phyloP scores from a whole-genome alignment of 2,113 vertebrate genomes.

The Notarius quadriscutis region DNA sequence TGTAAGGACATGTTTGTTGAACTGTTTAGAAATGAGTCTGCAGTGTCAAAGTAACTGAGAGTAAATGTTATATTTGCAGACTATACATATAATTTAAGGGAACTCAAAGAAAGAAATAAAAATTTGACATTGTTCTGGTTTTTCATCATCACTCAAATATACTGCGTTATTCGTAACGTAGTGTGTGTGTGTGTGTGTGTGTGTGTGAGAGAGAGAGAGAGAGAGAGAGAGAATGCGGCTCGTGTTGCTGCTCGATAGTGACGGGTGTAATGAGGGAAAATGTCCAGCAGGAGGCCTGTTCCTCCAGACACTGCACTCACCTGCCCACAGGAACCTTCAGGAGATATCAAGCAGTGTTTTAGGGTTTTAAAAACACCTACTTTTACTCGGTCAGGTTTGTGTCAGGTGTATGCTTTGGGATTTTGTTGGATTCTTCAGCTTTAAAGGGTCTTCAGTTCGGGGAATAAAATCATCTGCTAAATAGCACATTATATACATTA shows the following conservation, averaged over 20 bases:
- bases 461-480: too few relatives aligned
- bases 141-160: not conserved
- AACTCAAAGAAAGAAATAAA: not conserved
- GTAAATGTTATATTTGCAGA: not conserved
- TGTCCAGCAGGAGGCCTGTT: constrained; percentile 15
- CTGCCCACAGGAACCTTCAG: not conserved
- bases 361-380: not conserved
- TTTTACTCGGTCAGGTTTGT: not conserved
- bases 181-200: too few relatives aligned
- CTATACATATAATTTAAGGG: not conserved
- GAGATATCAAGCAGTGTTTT: not conserved
- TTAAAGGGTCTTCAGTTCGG: too few relatives aligned
- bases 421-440: not conserved
- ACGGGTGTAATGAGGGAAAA: not conserved
- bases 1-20: not conserved
- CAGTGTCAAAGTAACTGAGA: not conserved
- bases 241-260: not conserved
- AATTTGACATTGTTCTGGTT: not conserved
- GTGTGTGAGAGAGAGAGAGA: not conserved
- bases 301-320: not conserved
- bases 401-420: not conserved
- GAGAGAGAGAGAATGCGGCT: not conserved
- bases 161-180: not conserved
- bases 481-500: not conserved
- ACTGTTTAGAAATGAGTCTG: not conserved